Conservation (phyloP, 2,888 invertebrate species). For the Cephus pygmeus region DNA sequence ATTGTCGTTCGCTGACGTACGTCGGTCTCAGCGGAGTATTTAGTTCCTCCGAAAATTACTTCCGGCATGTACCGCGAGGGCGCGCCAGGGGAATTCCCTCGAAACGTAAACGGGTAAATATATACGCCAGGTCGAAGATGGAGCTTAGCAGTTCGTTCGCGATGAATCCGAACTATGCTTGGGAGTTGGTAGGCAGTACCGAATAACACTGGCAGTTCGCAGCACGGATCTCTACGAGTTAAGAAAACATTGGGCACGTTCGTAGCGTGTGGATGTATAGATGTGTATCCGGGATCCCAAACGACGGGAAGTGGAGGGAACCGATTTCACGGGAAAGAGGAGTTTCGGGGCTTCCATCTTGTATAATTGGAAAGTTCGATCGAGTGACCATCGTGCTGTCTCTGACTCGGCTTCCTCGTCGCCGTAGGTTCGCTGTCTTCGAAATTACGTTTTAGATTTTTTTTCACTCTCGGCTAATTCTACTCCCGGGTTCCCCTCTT, state of each 20-base stretch:
- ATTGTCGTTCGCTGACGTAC: neutral
- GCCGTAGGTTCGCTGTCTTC: neutral
- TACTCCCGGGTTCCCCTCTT: conserved; percentile 26
- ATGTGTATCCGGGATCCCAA: neutral
- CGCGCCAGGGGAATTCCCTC: conserved; percentile 37
- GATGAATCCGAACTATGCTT: conserved; percentile 30
- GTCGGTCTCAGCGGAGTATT: neutral
- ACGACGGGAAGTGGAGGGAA: neutral
- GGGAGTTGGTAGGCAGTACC: conserved; percentile 24
- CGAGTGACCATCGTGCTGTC: conserved; percentile 28
- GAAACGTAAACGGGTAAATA: conserved; percentile 43
- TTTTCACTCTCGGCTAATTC: conserved; percentile 40
- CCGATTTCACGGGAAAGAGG: neutral
- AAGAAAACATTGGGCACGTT: neutral
- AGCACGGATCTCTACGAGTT: neutral
- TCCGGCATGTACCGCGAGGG: conserved; percentile 9
- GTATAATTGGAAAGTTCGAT: conserved; percentile 40
- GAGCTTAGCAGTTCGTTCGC: conserved; percentile 37
- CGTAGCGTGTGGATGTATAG: no score
- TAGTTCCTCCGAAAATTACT: neutral
- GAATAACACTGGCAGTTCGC: neutral
- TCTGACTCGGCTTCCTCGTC: conserved; percentile 22
- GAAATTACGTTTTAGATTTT: neutral
- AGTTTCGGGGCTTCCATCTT: conserved; percentile 14
- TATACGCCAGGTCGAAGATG: conserved; percentile 15